Evolutionary conservation across 2,797 vertebrate genomes (phyloP).

Genomic region (Hafferia zeledoni): DNA sequence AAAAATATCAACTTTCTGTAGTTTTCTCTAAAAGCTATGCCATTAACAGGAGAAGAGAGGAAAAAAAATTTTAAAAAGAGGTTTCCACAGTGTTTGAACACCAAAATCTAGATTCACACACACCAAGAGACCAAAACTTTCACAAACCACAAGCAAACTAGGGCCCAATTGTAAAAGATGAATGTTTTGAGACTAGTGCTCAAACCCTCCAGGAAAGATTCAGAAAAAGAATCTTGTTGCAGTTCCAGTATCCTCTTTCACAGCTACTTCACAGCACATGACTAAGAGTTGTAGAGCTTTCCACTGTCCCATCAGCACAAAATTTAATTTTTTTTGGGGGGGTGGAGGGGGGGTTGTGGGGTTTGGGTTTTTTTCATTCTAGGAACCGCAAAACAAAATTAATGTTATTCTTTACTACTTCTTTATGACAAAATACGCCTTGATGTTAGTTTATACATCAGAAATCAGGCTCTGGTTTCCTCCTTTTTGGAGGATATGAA

Average conservation of each 20-base stretch:
- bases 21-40: neutral
- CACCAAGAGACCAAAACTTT: neutral
- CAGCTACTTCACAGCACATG: neutral
- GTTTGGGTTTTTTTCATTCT: neutral
- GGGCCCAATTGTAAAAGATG: neutral
- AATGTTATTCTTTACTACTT: neutral
- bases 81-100: neutral
- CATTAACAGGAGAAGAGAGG: neutral
- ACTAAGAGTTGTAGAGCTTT: neutral
- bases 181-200: neutral
- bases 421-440: slow-evolving; percentile 8
- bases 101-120: neutral
- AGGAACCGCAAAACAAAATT: neutral
- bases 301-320: rapidly evolving
- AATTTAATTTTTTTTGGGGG: neutral
- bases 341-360: too few relatives aligned
- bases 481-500: slow-evolving; percentile 43
- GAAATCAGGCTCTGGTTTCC: slow-evolving; percentile 38
- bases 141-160: neutral
- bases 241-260: neutral
- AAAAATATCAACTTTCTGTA: neutral
- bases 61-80: neutral
- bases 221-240: neutral
- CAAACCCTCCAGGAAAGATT: neutral
- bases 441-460: slow-evolving; percentile 24